Percentiles rank a stretch among this genome's conserved stretches.
Conservation (phyloP, 2,888 invertebrate species). For the Dendrolimus pini region DNA sequence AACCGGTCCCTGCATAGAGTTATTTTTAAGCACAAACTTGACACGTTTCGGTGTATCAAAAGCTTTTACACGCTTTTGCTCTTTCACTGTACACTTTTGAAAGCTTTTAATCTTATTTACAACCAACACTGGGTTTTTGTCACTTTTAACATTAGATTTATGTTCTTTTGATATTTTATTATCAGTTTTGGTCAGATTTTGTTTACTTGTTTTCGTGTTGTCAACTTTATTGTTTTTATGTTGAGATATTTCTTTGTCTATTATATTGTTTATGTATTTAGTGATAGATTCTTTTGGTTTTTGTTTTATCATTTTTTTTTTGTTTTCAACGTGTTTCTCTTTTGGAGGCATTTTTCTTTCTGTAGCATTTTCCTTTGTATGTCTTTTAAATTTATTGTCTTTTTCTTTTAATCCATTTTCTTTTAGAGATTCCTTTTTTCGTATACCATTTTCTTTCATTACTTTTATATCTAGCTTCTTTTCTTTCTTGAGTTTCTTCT, state of each 20-base stretch:
- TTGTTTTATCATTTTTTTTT: conserved; percentile 5
- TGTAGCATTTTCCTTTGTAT: neutral
- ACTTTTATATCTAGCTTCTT: conserved; percentile 11
- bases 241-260: neutral
- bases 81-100: conserved; percentile 28
- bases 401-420: conserved; percentile 13
- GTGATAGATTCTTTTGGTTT: neutral
- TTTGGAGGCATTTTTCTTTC: conserved; percentile 3
- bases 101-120: conserved; percentile 46
- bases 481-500: conserved; percentile 10
- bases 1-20: conserved; percentile 82
- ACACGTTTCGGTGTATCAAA: conserved; percentile 79
- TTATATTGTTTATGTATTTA: conserved; percentile 2
- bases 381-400: conserved; percentile 9
- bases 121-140: conserved; percentile 22
- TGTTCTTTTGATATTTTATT: conserved; percentile 3
- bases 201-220: conserved; percentile 2
- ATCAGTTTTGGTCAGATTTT: conserved; percentile 8
- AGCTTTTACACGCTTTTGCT: conserved; percentile 17
- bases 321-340: conserved; percentile 3
- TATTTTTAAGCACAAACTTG: conserved; percentile 82
- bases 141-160: conserved; percentile 8
- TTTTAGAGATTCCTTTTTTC: conserved; percentile 16
- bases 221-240: neutral
- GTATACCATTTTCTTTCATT: conserved; percentile 15